These are phyloP conservation scores for Phragmatobia fuliginosa DNA, from an alignment of 2,888 invertebrate species.

Conservation along the genomic window DNA sequence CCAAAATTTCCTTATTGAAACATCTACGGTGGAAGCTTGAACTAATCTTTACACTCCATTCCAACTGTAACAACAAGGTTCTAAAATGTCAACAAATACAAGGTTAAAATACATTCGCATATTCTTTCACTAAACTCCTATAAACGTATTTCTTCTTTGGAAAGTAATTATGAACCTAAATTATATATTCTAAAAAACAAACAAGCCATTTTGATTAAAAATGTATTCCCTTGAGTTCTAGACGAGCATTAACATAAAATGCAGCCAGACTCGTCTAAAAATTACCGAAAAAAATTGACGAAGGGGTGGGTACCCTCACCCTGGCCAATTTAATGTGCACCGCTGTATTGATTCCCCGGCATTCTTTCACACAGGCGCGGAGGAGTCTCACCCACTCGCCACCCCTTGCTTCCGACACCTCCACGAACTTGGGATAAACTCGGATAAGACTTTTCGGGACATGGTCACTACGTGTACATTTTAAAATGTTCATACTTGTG, in stretches of 20 bases:
- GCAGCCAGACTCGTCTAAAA: constrained; percentile 45
- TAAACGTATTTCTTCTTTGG: neutral
- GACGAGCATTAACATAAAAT: constrained; percentile 36
- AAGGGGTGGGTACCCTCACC: constrained; percentile 57
- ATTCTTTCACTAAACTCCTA: neutral
- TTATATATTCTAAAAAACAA: neutral
- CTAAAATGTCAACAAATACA: neutral
- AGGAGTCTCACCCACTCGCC: constrained; percentile 52
- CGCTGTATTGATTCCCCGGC: constrained; percentile 84
- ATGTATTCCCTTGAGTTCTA: constrained; percentile 11
- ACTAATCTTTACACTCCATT: neutral
- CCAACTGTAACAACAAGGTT: neutral
- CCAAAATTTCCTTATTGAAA: neutral
- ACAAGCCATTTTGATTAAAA: constrained; percentile 7
- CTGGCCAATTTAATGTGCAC: constrained; percentile 83
- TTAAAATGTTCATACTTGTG: constrained; percentile 18
- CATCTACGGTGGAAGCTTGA: neutral
- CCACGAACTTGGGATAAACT: constrained; percentile 72
- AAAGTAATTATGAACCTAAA: neutral
- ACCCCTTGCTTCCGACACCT: constrained; percentile 49
- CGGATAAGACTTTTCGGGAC: constrained; percentile 76
- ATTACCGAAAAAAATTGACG: constrained; percentile 70
- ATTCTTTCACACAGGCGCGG: constrained; percentile 86
- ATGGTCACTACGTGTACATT: constrained; percentile 34
- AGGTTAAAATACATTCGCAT: neutral